These are phyloP conservation scores for Propithecus perrieri DNA, from an alignment of 2,797 vertebrate genomes.

Conservation along the genomic window DNA sequence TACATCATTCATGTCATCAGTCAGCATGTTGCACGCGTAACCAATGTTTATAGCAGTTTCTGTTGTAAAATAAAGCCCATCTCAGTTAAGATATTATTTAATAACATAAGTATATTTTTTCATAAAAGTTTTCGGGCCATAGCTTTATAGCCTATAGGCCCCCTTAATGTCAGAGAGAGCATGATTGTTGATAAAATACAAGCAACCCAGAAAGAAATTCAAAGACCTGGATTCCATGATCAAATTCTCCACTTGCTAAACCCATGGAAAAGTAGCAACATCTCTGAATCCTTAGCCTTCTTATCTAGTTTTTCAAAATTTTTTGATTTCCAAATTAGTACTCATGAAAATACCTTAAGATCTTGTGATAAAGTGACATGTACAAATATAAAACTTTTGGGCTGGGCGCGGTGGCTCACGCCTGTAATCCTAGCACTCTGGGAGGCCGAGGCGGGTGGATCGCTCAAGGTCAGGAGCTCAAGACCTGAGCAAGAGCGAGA, in stretches of 20 bases:
- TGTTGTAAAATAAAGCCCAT: constrained; percentile 70
- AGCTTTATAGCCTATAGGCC: not conserved
- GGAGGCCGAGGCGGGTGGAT: too few species aligned
- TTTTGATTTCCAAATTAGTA: not conserved
- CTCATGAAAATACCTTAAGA: not conserved
- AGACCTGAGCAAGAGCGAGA: too few species aligned
- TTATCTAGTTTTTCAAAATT: not conserved
- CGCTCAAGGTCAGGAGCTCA: too few species aligned
- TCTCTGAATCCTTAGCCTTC: not conserved
- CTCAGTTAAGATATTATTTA: constrained; percentile 25
- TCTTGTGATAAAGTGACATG: not conserved
- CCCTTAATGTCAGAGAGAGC: not conserved
- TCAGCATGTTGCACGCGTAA: constrained; percentile 91
- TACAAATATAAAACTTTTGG: not conserved
- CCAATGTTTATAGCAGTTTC: constrained; percentile 93
- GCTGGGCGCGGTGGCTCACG: too few species aligned
- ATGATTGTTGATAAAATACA: not conserved
- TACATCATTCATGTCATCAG: constrained; percentile 90
- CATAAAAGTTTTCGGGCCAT: not conserved
- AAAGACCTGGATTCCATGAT: not conserved
- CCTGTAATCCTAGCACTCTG: too few species aligned
- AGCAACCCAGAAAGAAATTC: not conserved
- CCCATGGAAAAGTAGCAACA: not conserved
- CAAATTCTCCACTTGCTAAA: not conserved
- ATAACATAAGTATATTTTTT: not conserved